A percentile compares a stretch with the other conserved stretches of the same genome.
Evolutionary conservation across 37 sponge, comb jelly and placozoan genomes (phyloP).

Genomic region (Chondrilla cf. caribensis): DNA sequence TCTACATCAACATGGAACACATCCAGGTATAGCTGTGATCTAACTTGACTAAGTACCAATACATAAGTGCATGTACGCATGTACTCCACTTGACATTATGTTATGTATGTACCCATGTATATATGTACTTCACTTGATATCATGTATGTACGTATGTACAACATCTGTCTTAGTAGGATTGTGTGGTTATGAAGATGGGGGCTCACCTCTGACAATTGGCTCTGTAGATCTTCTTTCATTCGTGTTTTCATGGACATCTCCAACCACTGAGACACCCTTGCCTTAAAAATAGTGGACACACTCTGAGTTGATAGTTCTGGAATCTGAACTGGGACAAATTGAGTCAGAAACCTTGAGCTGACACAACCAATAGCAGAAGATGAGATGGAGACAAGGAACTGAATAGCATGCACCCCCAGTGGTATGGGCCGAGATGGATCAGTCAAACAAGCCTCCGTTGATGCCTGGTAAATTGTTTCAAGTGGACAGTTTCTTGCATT

Average conservation of each 20-base stretch:
- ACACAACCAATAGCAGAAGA: conserved; percentile 19
- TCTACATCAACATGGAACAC: too few species aligned
- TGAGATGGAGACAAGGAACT: conserved; percentile 22
- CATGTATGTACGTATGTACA: too few species aligned
- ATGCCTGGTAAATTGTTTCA: conserved; percentile 18
- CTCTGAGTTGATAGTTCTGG: conserved; percentile 1
- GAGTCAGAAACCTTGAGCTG: conserved; percentile 9
- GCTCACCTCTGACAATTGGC: neutral
- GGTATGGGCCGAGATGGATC: conserved; percentile 10
- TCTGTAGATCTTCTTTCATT: neutral
- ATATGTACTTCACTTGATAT: too few species aligned
- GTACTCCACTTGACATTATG: too few species aligned
- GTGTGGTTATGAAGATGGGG: too few species aligned
- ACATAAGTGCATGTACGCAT: too few species aligned
- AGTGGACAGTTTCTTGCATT: neutral
- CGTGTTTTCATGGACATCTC: neutral
- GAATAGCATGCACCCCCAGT: conserved; percentile 28
- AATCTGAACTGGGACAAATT: conserved; percentile 20
- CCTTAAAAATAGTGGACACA: conserved; percentile 3
- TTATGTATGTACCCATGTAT: too few species aligned
- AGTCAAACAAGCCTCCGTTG: conserved; percentile 17
- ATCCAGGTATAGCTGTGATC: too few species aligned
- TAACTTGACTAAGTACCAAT: too few species aligned
- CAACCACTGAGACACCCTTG: neutral
- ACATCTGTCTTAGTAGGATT: too few species aligned